Evolutionary conservation across 2,113 vertebrate species (phyloP).

Genomic region (Sinocyclocheilus rhinocerous): DNA sequence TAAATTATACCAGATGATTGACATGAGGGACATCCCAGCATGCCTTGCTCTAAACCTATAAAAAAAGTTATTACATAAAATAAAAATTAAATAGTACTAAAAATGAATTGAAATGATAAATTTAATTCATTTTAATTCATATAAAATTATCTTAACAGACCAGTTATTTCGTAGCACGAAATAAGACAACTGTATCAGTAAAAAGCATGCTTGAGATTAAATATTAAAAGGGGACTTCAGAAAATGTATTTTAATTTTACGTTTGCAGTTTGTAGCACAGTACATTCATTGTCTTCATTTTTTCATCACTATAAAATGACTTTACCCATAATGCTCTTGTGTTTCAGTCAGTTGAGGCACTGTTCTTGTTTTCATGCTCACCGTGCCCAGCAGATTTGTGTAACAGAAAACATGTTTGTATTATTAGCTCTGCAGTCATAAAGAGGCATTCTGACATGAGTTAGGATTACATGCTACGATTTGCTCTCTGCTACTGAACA

Average conservation of each 20-base stretch:
- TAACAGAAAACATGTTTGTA: conserved; percentile 19
- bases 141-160: too few species aligned
- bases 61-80: too few species aligned
- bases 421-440: conserved; percentile 17
- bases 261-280: neutral
- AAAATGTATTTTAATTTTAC: neutral
- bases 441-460: neutral
- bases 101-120: too few species aligned
- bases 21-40: neutral
- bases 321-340: neutral
- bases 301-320: neutral
- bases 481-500: conserved; percentile 1
- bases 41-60: neutral
- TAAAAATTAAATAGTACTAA: too few species aligned
- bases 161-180: too few species aligned
- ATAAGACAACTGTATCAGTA: too few species aligned
- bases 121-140: too few species aligned
- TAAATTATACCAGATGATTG: conserved; percentile 85
- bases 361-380: neutral
- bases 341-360: neutral
- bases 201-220: neutral
- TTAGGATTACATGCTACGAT: conserved; percentile 32
- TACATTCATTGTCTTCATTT: neutral
- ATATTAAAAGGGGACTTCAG: neutral
- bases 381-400: conserved; percentile 7